Base-by-base conservation (phyloP, 2,888 invertebrate species). In the Hofmannophila pseudospretella region DNA sequence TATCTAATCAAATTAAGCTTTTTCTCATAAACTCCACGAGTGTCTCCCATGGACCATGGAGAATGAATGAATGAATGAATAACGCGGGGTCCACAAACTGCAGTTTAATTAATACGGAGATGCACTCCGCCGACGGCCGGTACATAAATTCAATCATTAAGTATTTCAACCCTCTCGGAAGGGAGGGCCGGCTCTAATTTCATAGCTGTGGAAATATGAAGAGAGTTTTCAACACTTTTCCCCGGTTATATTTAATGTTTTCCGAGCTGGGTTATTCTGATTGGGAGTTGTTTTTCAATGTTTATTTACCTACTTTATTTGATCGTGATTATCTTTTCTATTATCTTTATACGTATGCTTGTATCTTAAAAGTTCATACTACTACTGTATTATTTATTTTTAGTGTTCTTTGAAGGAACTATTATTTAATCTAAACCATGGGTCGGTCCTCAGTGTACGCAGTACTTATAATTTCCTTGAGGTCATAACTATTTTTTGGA, bases 61-160 rank as follows among this genome's bases (percentile, higher is more conserved):
- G 34, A 42, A 28, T 38, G 38, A 42, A 45, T 39, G 41, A 45
- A 36, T 30, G 34, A 37, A 38, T 41, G 42, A 51, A 49, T 50
- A 49, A 36, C 32, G 11, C 11, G 13, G 19, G 16, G 23, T 34
- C 28, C 34, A 31, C 37, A 26, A 45, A 42, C 23, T 35, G 36
- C 34, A 39, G 33, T 34, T 34, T 36, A 37, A 41, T 41, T 26
- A 42, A 42, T 42, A 47, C 43, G 34, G 44, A 40, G 45, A 47
- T 45, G 47, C 47, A 28, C 25, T 38, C 34, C 41, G 38, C 35
- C 11, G n/a, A n/a, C 34, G 10, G 32, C 11, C 33, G 34, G 32
- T 54, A 54, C 51, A 47, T 47, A 53, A 60, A 47, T 54, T 52
- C 44, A 39, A 46, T 44, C 51, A 54, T 59, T 52, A 57, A 50